These are phyloP conservation scores for Hirudinaria manillensis DNA, from an alignment of 2,888 invertebrate genomes.

Conservation along the genomic window DNA sequence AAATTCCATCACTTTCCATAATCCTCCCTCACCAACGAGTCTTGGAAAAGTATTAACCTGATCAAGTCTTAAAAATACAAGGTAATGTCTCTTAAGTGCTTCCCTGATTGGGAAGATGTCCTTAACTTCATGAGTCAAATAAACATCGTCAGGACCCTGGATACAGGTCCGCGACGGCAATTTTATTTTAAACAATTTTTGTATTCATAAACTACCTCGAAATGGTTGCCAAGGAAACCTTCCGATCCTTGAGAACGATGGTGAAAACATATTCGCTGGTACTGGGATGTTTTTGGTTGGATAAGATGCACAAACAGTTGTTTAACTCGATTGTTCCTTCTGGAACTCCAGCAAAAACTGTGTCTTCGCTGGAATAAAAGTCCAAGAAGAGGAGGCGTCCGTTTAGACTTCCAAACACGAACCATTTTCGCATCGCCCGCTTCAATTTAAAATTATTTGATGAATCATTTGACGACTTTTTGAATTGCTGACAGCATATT, in stretches of 20 bases:
- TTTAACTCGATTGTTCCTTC: background rate
- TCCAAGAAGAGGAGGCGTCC: conserved; percentile 11
- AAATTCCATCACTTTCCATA: too few species aligned
- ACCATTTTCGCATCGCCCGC: background rate
- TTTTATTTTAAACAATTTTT: background rate
- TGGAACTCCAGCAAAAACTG: conserved; percentile 12
- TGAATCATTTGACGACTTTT: background rate
- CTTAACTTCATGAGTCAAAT: too few species aligned
- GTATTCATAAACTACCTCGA: background rate
- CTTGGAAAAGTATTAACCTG: too few species aligned
- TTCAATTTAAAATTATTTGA: background rate
- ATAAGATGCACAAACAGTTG: conserved; percentile 1
- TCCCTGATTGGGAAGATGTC: too few species aligned
- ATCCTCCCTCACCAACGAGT: too few species aligned
- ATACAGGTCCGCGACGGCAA: too few species aligned
- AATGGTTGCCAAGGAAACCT: background rate
- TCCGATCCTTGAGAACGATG: conserved; percentile 12
- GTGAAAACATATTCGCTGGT: conserved; percentile 1
- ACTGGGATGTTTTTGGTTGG: conserved; percentile 10
- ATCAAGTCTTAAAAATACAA: too few species aligned
- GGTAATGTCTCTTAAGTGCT: too few species aligned
- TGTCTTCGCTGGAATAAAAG: background rate
- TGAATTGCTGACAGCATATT: background rate
- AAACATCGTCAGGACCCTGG: too few species aligned
- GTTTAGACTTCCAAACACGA: conserved; percentile 20